phyloP scores from a whole-genome alignment of 2,113 vertebrate species.

The Catharus minimus region DNA sequence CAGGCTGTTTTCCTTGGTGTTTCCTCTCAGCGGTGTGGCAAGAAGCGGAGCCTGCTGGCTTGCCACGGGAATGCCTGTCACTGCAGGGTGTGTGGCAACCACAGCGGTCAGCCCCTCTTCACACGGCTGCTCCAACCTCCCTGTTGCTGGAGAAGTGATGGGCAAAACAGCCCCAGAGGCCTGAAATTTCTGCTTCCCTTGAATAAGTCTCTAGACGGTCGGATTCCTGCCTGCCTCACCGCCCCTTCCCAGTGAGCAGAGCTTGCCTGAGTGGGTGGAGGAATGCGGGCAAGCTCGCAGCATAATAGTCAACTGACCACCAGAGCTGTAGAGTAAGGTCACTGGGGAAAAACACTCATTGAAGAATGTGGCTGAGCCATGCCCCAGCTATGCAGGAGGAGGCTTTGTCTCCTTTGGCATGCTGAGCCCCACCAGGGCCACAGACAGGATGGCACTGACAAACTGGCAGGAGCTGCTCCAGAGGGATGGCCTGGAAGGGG shows the following conservation, averaged over 20 bases:
- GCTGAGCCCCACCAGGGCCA: not conserved
- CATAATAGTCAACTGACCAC: constrained; percentile 65
- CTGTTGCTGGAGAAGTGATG: not conserved
- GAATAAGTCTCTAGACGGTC: constrained; percentile 25
- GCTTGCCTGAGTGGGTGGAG: constrained; percentile 65
- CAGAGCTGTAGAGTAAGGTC: constrained; percentile 49
- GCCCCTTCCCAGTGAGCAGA: constrained; percentile 47
- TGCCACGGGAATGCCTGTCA: constrained; percentile 17
- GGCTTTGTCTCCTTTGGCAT: constrained; percentile 55
- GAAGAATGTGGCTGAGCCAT: constrained; percentile 59
- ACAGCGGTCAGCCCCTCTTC: not conserved
- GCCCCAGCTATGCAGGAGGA: constrained; percentile 52
- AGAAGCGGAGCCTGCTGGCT: constrained; percentile 1
- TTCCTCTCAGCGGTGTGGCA: constrained; percentile 6
- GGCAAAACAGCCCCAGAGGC: constrained; percentile 40
- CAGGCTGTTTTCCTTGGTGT: constrained; percentile 12
- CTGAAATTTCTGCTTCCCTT: constrained; percentile 48
- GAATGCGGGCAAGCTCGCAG: constrained; percentile 48
- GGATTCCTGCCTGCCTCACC: constrained; percentile 31
- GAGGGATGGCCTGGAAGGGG: not conserved
- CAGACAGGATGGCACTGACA: constrained; percentile 19
- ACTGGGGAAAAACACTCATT: constrained; percentile 56
- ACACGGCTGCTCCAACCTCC: not conserved
- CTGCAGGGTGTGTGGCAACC: constrained; percentile 26
- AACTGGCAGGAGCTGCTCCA: not conserved